Conservation (phyloP, 2,113 vertebrate species). For the Chamaea fasciata region DNA sequence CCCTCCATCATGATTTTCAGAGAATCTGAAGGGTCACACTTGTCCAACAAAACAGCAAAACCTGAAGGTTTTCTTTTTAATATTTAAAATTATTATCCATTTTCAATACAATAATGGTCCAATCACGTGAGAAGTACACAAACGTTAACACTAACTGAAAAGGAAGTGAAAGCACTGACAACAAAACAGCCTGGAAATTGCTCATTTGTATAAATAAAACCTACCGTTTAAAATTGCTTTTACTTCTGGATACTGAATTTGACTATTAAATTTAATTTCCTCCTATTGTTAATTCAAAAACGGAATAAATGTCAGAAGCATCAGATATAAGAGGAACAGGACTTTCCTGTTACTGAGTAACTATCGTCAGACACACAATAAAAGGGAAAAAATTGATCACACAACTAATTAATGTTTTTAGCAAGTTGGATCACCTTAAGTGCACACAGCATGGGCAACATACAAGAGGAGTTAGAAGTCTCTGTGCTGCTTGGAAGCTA, state of each 20-base stretch:
- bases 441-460: neutral
- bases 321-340: neutral
- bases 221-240: neutral
- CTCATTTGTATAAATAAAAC: neutral
- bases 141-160: neutral
- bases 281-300: neutral
- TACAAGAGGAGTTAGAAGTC: neutral
- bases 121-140: neutral
- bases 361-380: neutral
- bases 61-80: neutral
- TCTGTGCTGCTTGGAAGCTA: neutral
- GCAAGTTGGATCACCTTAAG: neutral
- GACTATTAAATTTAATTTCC: neutral
- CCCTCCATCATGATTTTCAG: neutral
- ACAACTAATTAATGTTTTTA: neutral
- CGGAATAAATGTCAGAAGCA: neutral
- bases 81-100: neutral
- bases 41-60: neutral
- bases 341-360: neutral
- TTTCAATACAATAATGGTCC: neutral
- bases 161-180: neutral
- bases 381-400: neutral
- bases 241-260: neutral
- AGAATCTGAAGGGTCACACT: neutral
- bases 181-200: neutral